Percentiles rank a stretch among this genome's conserved stretches.
These are phyloP conservation scores for Capitulum mitella DNA, from an alignment of 2,888 invertebrate genomes.

Conservation along the genomic window DNA sequence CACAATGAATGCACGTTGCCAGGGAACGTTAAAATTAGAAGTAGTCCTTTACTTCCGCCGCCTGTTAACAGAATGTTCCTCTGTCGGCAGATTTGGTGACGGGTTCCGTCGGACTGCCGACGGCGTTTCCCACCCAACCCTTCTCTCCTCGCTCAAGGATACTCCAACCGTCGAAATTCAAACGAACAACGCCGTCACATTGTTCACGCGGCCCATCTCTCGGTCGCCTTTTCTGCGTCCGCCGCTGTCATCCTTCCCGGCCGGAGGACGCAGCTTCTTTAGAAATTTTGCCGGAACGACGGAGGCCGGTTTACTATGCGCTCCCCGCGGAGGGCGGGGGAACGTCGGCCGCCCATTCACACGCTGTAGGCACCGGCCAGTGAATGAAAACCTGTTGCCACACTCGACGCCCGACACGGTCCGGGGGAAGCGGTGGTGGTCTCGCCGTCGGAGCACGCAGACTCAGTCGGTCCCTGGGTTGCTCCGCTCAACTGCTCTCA, in stretches of 20 bases:
- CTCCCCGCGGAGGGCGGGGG: background rate
- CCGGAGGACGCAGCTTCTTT: background rate
- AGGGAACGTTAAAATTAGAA: no score
- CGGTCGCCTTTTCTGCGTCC: background rate
- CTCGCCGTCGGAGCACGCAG: no score
- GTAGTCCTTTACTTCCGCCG: no score
- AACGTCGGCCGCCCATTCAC: background rate
- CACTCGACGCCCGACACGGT: background rate
- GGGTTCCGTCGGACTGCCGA: no score
- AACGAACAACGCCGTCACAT: background rate
- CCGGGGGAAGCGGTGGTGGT: no score
- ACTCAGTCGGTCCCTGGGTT: no score
- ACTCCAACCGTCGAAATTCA: slow-evolving; percentile 1
- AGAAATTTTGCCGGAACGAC: background rate
- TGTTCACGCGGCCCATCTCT: slow-evolving; percentile 1
- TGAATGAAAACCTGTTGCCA: slow-evolving; percentile 17
- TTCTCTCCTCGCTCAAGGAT: background rate
- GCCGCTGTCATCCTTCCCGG: background rate
- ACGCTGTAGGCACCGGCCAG: no score
- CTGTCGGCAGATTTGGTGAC: no score
- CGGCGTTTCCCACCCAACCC: background rate
- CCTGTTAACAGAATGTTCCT: no score
- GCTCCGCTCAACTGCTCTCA: no score
- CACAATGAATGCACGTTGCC: no score
- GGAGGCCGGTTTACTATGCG: background rate